Conservation (phyloP, 1,140 invertebrate genomes). For the Helicoverpa zea region DNA sequence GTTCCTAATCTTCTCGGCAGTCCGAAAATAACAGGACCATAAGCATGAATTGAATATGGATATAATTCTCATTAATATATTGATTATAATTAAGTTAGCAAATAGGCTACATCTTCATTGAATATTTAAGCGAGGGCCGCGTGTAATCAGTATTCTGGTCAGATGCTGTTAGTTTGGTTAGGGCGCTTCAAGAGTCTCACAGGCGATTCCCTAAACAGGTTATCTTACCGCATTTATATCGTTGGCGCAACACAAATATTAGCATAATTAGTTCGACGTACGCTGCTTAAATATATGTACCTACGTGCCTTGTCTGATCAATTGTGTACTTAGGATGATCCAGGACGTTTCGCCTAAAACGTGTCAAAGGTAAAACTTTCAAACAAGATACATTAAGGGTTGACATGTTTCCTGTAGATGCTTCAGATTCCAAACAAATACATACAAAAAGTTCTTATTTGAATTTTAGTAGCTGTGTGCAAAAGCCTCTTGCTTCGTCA, state of each 20-base stretch:
- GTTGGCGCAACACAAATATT: slow-evolving; percentile 76
- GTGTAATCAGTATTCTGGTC: slow-evolving; percentile 73
- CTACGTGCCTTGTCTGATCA: slow-evolving; percentile 33
- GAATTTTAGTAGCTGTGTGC: too few species aligned
- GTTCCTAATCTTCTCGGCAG: slow-evolving; percentile 42
- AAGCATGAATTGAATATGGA: slow-evolving; percentile 41
- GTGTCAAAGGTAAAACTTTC: slow-evolving; percentile 6
- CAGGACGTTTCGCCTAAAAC: not conserved
- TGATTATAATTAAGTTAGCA: slow-evolving; percentile 69
- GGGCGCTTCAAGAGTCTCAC: slow-evolving; percentile 71
- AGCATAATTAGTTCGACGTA: slow-evolving; percentile 74
- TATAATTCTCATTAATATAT: slow-evolving; percentile 57
- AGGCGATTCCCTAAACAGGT: slow-evolving; percentile 75
- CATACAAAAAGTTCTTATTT: not conserved
- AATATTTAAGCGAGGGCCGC: slow-evolving; percentile 64
- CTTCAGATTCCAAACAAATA: not conserved
- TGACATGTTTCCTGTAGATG: not conserved
- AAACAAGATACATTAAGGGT: not conserved
- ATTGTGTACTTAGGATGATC: slow-evolving; percentile 24
- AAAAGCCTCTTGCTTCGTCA: not conserved
- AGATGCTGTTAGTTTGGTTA: slow-evolving; percentile 75
- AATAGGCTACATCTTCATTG: slow-evolving; percentile 70
- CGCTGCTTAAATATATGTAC: slow-evolving; percentile 59
- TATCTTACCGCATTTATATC: slow-evolving; percentile 77
- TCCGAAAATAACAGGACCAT: slow-evolving; percentile 29